Evolutionary conservation across 2,888 invertebrate genomes (phyloP).

Genomic region (Actias luna): DNA sequence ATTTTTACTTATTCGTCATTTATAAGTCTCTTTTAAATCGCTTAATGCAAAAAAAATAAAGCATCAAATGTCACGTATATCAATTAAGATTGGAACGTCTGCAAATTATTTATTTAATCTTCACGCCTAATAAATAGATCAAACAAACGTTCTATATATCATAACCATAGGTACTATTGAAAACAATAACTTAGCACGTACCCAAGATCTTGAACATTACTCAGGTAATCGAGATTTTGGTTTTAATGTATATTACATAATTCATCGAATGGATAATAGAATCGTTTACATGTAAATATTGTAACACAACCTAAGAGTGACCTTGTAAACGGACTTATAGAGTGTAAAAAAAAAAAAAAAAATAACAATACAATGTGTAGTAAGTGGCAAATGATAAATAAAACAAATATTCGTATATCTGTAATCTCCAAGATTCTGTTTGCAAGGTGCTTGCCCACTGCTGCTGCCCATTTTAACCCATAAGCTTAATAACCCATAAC

Average conservation of each 20-base stretch:
- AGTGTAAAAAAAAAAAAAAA: too few relatives aligned
- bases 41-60: neutral
- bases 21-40: too few relatives aligned
- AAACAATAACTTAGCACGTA: neutral
- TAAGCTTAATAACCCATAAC: too few relatives aligned
- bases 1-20: too few relatives aligned
- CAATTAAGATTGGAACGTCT: neutral
- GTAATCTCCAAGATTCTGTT: too few relatives aligned
- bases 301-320: constrained; percentile 73
- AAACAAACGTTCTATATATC: neutral
- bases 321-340: constrained; percentile 46
- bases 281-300: constrained; percentile 29
- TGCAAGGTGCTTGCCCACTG: too few relatives aligned
- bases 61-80: neutral
- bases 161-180: neutral
- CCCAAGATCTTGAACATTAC: neutral
- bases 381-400: neutral
- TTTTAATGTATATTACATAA: neutral
- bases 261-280: constrained; percentile 21
- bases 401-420: too few relatives aligned
- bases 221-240: constrained; percentile 2
- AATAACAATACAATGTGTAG: neutral
- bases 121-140: neutral
- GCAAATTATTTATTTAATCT: neutral
- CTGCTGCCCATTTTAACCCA: too few relatives aligned